Evolutionary conservation across 2,888 invertebrate genomes (phyloP).

Genomic region (Watsonalla cultraria): DNA sequence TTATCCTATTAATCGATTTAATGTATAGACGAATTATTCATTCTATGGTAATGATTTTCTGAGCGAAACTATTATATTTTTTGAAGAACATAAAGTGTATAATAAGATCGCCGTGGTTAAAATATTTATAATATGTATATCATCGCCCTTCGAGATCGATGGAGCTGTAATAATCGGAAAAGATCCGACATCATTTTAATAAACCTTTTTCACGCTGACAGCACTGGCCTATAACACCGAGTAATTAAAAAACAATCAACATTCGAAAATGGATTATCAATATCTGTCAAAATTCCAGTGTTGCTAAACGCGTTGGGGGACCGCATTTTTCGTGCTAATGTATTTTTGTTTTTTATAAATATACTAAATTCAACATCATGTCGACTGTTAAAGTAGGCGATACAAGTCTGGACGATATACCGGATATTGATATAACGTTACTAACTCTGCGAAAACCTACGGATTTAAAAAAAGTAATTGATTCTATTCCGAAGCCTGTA

Average conservation of each 20-base stretch:
- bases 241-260: constrained; percentile 16
- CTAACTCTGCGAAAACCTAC: constrained; percentile 69
- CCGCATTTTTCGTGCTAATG: constrained; percentile 21
- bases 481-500: constrained; percentile 65
- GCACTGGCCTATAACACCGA: constrained; percentile 4
- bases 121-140: too few species aligned
- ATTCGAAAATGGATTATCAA: constrained; percentile 36
- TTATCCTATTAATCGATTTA: too few species aligned
- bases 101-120: too few species aligned
- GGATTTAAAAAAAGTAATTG: constrained; percentile 64
- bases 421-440: constrained; percentile 51
- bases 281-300: constrained; percentile 43
- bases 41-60: too few species aligned
- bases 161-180: too few species aligned
- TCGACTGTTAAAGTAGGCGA: constrained; percentile 32
- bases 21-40: too few species aligned
- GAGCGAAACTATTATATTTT: too few species aligned
- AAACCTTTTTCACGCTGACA: background rate
- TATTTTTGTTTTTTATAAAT: constrained; percentile 27
- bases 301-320: background rate
- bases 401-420: constrained; percentile 37
- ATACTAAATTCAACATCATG: constrained; percentile 30
- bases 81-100: too few species aligned
- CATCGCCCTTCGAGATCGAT: too few species aligned
- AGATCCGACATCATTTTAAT: background rate